Evolutionary conservation across 2,113 vertebrate species (phyloP).

Genomic region (Sphaerodactylus townsendi): DNA sequence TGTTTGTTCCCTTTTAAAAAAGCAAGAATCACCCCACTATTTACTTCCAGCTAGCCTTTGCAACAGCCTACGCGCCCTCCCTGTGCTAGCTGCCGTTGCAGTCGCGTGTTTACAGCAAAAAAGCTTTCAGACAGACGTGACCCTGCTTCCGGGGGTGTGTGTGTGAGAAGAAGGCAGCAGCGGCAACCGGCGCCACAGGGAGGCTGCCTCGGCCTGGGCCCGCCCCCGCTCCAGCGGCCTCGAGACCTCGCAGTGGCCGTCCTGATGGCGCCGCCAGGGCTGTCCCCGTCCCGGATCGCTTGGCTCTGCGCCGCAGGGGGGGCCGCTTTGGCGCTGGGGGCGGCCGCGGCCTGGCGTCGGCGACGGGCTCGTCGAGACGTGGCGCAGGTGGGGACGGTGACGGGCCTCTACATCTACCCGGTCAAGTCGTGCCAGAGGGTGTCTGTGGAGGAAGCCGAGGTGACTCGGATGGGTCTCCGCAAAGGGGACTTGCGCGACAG

Average conservation of each 20-base stretch:
- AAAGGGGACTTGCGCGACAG: constrained; percentile 84
- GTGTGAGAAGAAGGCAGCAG: no score
- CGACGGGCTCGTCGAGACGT: constrained; percentile 57
- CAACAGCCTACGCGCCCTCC: no score
- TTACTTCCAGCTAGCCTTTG: no score
- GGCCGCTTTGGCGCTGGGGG: constrained; percentile 66
- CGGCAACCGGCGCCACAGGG: not conserved
- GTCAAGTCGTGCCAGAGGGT: constrained; percentile 87
- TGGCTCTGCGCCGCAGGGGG: constrained; percentile 47
- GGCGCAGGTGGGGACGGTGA: constrained; percentile 81
- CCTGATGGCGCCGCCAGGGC: not conserved
- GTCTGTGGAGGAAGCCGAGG: constrained; percentile 74
- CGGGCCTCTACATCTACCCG: constrained; percentile 83
- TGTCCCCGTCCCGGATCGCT: not conserved
- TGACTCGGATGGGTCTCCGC: constrained; percentile 77
- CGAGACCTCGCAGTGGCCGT: not conserved
- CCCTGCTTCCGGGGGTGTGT: no score
- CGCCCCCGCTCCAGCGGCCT: not conserved
- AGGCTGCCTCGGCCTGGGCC: not conserved
- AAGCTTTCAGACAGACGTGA: no score
- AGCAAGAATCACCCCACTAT: no score
- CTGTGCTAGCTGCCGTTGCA: no score
- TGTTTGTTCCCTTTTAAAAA: no score
- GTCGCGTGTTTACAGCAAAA: no score
- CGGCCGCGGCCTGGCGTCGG: constrained; percentile 55